Evolutionary conservation across 2,888 invertebrate species (phyloP), one percentile per base, ranked within the genome.

Genomic region (Volucella inflata): DNA sequence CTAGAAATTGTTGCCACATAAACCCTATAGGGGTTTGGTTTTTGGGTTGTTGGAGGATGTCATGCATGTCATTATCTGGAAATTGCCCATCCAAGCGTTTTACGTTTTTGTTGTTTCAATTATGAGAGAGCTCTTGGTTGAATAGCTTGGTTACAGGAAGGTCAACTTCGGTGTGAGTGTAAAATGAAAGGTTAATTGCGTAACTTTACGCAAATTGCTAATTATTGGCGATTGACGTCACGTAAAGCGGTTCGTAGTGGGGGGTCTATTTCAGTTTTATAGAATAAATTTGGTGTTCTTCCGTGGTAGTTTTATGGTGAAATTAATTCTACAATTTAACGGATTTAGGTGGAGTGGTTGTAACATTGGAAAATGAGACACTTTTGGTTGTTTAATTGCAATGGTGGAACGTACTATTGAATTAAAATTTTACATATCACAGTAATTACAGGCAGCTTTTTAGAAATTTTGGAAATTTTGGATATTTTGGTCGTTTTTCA

Each of bases 181-280:
- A 30, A 74, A 53, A 17, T 55, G 30, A 74, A 74, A 48, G 46
- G 50, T 55, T 74, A 65, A 64, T 74, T 64, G 48, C 44, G 38
- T 44, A 46, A 64, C 16, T 74, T 46, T 46, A 16, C 38, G 51
- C 44, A 51, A 6, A 44, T 42, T 36, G 16, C 14, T 62, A 72
- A 51, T 53, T 62, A 42, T 11, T 71, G 12, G 38, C n/a, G 9
- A 42, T 17, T 42, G 60, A 44, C 21, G 44, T 60, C 60, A 44
- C 21, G 21, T 14, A 42, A 11, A n/a, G 50, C 0, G 30, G 30
- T 30, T 30, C 36, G 12, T 11, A 44, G 4, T 21, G 17, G 16
- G 30, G 16, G 8, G 12, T 30, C 9, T 14, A 30, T 44, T 44
- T 8, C 14, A 44, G 44, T 36, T 6, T 30, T 30, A 30, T 30